Evolutionary conservation across 2,113 vertebrate species (phyloP).

Genomic region (Lathamus discolor): DNA sequence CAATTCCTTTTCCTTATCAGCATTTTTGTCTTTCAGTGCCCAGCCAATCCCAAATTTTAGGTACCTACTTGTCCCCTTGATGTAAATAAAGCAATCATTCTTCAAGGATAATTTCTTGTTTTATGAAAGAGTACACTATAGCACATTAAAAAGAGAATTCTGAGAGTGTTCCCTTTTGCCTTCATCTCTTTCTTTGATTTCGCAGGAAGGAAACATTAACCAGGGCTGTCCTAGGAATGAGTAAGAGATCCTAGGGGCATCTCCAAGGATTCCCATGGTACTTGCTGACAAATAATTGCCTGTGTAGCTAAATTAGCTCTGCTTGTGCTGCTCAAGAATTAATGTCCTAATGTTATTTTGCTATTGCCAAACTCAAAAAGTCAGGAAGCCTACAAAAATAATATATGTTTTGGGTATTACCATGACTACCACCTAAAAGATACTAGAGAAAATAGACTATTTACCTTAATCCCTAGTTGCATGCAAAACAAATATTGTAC

Average conservation of each 20-base stretch:
- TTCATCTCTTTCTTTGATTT: constrained; percentile 9
- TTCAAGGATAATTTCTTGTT: background rate
- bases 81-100: background rate
- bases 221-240: background rate
- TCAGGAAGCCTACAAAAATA: background rate
- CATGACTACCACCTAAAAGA: background rate
- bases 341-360: background rate
- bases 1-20: background rate
- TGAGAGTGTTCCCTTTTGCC: background rate
- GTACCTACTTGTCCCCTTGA: background rate
- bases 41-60: background rate
- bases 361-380: background rate
- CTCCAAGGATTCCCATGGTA: constrained; percentile 47
- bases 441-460: background rate
- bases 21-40: background rate
- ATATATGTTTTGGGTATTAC: background rate
- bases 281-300: background rate
- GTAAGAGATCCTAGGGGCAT: constrained; percentile 18
- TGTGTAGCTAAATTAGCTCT: background rate
- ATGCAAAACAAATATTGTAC: background rate
- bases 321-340: constrained; percentile 1
- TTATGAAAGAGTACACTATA: background rate
- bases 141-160: background rate
- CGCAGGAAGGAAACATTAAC: background rate
- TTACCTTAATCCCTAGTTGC: constrained; percentile 14